Evolutionary conservation across 2,113 vertebrate species (phyloP).

Genomic region (Chionomys nivalis): DNA sequence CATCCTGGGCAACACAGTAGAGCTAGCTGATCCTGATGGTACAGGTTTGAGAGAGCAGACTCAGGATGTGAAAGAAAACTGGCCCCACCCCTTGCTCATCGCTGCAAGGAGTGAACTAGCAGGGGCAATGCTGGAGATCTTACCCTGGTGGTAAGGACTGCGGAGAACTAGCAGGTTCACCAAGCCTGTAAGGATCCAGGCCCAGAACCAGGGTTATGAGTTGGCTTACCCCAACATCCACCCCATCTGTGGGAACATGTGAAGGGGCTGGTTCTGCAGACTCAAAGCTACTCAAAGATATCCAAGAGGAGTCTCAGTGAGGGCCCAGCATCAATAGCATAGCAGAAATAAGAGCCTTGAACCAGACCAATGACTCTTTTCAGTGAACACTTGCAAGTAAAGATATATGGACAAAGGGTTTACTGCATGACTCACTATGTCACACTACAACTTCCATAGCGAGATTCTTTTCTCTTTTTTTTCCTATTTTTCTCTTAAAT

Average conservation of each 20-base stretch:
- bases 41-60: background rate
- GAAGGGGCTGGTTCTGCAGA: background rate
- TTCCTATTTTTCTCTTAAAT: background rate
- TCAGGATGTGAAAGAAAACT: background rate
- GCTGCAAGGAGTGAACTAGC: background rate
- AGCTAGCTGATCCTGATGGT: background rate
- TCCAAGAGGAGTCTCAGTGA: background rate
- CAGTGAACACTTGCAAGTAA: background rate
- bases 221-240: background rate
- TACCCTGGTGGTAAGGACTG: background rate
- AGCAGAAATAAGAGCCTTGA: background rate
- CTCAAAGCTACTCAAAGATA: background rate
- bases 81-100: background rate
- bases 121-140: background rate
- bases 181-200: background rate
- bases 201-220: background rate
- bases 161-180: background rate
- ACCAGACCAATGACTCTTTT: background rate
- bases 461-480: background rate
- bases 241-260: background rate
- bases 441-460: background rate
- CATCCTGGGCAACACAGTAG: background rate
- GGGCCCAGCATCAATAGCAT: background rate
- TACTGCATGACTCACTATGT: background rate
- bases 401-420: background rate